Conservation (phyloP, 2,113 vertebrate species). For the Scophthalmus maximus region DNA sequence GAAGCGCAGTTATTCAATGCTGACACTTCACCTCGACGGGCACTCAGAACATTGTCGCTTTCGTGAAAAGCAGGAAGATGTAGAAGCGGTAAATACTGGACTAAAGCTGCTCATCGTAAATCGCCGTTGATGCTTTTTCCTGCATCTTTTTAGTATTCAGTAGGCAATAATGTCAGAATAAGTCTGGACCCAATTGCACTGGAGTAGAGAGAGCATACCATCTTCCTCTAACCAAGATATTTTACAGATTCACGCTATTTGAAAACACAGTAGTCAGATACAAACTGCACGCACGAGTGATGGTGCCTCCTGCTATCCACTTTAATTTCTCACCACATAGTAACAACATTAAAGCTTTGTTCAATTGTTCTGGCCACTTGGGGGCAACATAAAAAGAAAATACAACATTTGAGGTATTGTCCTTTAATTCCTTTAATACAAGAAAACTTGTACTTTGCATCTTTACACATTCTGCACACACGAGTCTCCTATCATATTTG, state of each 20-base stretch:
- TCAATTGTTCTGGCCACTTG: neutral
- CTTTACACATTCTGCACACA: too few relatives aligned
- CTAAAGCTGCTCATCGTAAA: neutral
- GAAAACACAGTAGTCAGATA: neutral
- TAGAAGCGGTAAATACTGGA: neutral
- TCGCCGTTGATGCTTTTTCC: neutral
- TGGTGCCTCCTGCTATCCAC: neutral
- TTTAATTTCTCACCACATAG: neutral
- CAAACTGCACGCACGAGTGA: neutral
- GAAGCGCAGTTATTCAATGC: neutral
- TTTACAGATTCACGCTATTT: too few relatives aligned
- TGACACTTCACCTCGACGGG: constrained; percentile 26
- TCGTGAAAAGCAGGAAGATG: constrained; percentile 14
- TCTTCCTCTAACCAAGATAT: neutral
- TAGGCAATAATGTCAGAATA: too few relatives aligned
- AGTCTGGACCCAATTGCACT: neutral
- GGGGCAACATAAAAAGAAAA: neutral
- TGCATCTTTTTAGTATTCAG: too few relatives aligned
- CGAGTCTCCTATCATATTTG: too few relatives aligned
- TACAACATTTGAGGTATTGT: neutral
- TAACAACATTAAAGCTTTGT: neutral
- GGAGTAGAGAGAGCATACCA: neutral
- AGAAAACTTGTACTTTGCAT: too few relatives aligned
- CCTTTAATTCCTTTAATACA: too few relatives aligned
- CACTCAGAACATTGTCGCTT: constrained; percentile 22